Percentiles rank a stretch among this genome's conserved stretches.
These are phyloP conservation scores for Sebastes vulpes DNA, from an alignment of 2,797 vertebrate genomes.

Conservation along the genomic window DNA sequence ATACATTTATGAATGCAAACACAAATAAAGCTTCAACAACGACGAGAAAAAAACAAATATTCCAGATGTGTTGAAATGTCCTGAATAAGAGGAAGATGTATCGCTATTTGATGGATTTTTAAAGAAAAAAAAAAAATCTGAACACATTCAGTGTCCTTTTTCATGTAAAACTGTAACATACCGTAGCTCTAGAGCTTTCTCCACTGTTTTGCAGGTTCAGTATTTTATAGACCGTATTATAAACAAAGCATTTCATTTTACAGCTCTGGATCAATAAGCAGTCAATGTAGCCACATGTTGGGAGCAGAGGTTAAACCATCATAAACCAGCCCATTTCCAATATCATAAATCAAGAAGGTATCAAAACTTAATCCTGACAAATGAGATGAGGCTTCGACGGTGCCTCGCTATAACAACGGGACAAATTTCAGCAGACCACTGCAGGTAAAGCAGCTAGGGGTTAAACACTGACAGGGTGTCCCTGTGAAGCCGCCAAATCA, in stretches of 20 bases:
- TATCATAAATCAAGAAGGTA: constrained; percentile 74
- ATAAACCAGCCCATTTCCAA: constrained; percentile 79
- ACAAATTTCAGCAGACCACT: constrained; percentile 52
- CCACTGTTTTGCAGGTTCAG: constrained; percentile 13
- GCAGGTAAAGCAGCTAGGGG: constrained; percentile 60
- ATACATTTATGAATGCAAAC: constrained; percentile 17
- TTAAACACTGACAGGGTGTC: constrained; percentile 76
- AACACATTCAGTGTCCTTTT: not conserved
- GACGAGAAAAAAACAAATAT: not conserved
- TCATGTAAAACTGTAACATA: constrained; percentile 19
- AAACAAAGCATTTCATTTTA: constrained; percentile 73
- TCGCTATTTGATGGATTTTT: not conserved
- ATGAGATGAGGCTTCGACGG: constrained; percentile 53
- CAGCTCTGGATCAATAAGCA: constrained; percentile 75
- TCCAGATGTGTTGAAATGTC: not conserved
- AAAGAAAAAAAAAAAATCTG: not conserved
- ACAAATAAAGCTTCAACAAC: constrained; percentile 4
- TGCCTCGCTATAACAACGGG: constrained; percentile 34
- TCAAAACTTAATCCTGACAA: constrained; percentile 75
- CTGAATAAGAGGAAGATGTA: not conserved
- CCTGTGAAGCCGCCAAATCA: constrained; percentile 68
- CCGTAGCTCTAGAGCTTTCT: not conserved
- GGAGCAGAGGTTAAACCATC: constrained; percentile 79
- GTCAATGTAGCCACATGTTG: constrained; percentile 70
- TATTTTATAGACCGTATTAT: constrained; percentile 56